Percentiles rank a stretch among this genome's conserved stretches.
Evolutionary conservation across 2,888 invertebrate species (phyloP).

Genomic region (Agriopis leucophaearia): DNA sequence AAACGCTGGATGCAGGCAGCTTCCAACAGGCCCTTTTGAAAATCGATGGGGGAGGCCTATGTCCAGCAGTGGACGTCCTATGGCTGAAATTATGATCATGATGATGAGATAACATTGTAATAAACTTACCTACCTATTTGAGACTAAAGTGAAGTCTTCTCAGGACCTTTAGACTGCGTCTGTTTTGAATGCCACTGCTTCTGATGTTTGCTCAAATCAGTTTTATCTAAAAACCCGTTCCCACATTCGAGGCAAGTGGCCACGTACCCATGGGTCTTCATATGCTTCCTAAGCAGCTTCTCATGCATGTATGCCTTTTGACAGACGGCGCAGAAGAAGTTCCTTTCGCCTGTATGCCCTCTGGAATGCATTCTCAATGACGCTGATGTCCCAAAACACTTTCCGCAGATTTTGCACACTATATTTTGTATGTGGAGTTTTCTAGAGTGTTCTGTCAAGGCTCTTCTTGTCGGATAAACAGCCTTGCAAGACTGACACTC

Average conservation of each 20-base stretch:
- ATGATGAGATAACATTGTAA: not conserved
- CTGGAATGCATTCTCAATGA: constrained; percentile 73
- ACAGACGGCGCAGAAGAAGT: constrained; percentile 72
- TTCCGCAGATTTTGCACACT: constrained; percentile 74
- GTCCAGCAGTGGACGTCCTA: no score
- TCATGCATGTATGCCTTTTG: constrained; percentile 79
- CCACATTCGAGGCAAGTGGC: constrained; percentile 72
- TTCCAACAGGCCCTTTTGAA: no score
- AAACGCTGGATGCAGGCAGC: no score
- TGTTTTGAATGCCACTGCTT: constrained; percentile 78
- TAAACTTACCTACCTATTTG: constrained; percentile 41
- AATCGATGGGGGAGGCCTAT: no score
- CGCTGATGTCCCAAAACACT: constrained; percentile 74
- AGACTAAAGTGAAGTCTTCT: not conserved
- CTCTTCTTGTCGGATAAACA: constrained; percentile 68
- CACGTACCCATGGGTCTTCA: constrained; percentile 70
- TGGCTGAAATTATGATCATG: not conserved
- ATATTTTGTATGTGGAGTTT: constrained; percentile 75
- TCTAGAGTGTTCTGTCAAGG: constrained; percentile 75
- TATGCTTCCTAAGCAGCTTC: constrained; percentile 74
- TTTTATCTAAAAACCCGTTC: constrained; percentile 69
- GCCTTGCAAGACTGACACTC: constrained; percentile 72
- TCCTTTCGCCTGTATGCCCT: constrained; percentile 75
- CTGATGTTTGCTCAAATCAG: constrained; percentile 73
- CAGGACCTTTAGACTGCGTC: constrained; percentile 58